These are phyloP conservation scores for Parochlus steinenii DNA, from an alignment of 2,888 invertebrate species.

Conservation along the genomic window DNA sequence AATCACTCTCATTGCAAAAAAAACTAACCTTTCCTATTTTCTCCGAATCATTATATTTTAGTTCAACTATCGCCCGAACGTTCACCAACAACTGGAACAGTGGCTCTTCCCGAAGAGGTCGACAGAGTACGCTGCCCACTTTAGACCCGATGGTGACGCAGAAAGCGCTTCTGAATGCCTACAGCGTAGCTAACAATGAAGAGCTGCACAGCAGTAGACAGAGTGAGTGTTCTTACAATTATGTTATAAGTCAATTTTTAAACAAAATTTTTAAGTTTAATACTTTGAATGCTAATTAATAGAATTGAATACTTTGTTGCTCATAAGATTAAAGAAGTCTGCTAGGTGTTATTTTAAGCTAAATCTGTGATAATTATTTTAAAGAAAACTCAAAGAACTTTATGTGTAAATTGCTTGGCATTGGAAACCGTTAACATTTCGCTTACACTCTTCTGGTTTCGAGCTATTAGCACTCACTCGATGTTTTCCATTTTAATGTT, in stretches of 20 bases:
- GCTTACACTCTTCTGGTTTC: too few species aligned
- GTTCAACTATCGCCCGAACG: conserved; percentile 58
- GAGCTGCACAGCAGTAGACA: conserved; percentile 25
- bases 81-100: conserved; percentile 53
- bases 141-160: conserved; percentile 61
- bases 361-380: too few species aligned
- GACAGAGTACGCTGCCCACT: conserved; percentile 36
- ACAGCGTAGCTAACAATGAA: conserved; percentile 39
- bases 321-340: too few species aligned
- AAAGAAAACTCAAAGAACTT: too few species aligned
- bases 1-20: conserved; percentile 9
- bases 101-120: conserved; percentile 48
- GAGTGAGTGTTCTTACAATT: conserved; percentile 31
- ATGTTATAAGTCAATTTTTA: background rate
- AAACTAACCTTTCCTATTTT: conserved; percentile 17
- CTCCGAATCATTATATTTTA: conserved; percentile 34
- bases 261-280: background rate
- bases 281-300: too few species aligned
- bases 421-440: too few species aligned
- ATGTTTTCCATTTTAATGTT: too few species aligned
- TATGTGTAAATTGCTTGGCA: too few species aligned
- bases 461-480: too few species aligned
- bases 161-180: conserved; percentile 46
- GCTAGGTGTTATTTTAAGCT: too few species aligned
- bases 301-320: too few species aligned